Base-by-base conservation (phyloP, 2,113 vertebrate species). In the Odocoileus virginianus region DNA sequence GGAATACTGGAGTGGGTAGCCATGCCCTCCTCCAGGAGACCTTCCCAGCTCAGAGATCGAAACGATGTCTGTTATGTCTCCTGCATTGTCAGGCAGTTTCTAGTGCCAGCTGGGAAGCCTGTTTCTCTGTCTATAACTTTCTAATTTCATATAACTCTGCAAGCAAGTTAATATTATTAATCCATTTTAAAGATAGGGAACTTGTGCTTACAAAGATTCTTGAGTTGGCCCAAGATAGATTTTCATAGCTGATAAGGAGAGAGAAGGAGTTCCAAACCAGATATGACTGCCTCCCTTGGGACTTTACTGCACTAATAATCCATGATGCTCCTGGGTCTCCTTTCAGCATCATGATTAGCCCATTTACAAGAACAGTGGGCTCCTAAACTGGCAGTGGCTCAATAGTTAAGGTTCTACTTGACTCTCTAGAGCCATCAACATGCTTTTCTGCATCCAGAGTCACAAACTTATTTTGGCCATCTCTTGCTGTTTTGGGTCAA, bases 161-260 rank as follows among this genome's bases (percentile, higher is more conserved):
- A 78, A 78, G 21, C 28, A 86, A 52, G 27, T 82, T 84, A 52
- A 71, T 83, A 15, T 67, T 71, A n/a, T 57, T 45, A 71, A 92
- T 89, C 15, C 28, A 74, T 57, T 92, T 93, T 78, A 36, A 97
- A 54, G 61, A 95, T 36, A 95, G 84, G 6, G n/a, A 95, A 30
- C 52, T 90, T 12, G 45, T 76, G 8, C 30, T 94, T 60, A 21
- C 52, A 90, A 78, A 78, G 43, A 45, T 71, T 88, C 45, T 52
- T 67, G 47, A 50, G 28, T 50, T 82, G 89, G 7, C 40, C 21
- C 14, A 36, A 58, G 15, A 86, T 93, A 71, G 45, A 33, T 43
- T 78, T 82, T 78, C 1, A 4, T 33, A 78, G 25, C 7, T 30
- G 21, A 15, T n/a, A 45, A 87, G 4, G 21, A 25, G 67, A 87